These are phyloP conservation scores for Anneissia japonica DNA, from an alignment of 35 echinoderm and acorn worm species.

Conservation along the genomic window DNA sequence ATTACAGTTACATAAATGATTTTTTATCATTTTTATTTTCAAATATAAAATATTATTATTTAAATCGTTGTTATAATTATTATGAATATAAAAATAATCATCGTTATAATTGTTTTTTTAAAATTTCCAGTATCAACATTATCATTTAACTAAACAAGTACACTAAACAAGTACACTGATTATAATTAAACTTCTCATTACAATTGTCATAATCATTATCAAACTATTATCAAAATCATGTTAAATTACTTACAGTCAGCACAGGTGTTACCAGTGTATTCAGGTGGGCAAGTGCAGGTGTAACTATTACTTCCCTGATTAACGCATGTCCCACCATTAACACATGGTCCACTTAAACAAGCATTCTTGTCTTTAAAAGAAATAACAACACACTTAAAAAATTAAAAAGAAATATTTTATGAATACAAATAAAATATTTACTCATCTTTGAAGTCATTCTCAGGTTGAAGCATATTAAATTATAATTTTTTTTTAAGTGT, in stretches of 20 bases:
- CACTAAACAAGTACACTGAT: neutral
- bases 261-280: constrained; percentile 44
- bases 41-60: too few species aligned
- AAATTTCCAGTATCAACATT: neutral
- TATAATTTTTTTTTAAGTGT: too few species aligned
- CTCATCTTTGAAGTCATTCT: too few species aligned
- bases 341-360: neutral
- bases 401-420: too few species aligned
- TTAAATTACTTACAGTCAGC: constrained; percentile 29
- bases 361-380: constrained; percentile 6
- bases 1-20: too few species aligned
- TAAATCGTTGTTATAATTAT: too few species aligned
- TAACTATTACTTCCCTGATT: neutral
- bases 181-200: neutral
- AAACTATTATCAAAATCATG: neutral
- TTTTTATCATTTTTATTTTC: too few species aligned
- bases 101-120: neutral
- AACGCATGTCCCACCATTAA: constrained; percentile 15
- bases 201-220: too few species aligned
- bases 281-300: constrained; percentile 15
- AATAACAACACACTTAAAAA: too few species aligned
- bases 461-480: too few species aligned
- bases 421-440: too few species aligned
- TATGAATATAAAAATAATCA: neutral
- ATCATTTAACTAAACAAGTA: constrained; percentile 13